These are phyloP conservation scores for Lerista edwardsae DNA, from an alignment of 2,797 vertebrate species.

Conservation along the genomic window DNA sequence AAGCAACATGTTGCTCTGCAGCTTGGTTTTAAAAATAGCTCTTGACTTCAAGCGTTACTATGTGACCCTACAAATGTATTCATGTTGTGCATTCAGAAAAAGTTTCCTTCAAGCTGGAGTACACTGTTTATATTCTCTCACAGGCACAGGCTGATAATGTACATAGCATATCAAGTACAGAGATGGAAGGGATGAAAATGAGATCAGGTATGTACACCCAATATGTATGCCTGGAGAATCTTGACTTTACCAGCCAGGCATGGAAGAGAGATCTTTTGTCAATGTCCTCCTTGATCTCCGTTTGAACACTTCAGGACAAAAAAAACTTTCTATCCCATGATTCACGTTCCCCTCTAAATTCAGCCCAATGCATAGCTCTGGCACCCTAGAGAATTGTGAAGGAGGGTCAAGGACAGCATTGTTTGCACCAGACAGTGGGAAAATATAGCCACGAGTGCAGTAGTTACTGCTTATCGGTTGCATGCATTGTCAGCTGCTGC, in stretches of 20 bases:
- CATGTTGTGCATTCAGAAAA: slow-evolving; percentile 54
- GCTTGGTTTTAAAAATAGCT: slow-evolving; percentile 67
- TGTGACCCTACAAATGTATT: slow-evolving; percentile 61
- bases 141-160: slow-evolving; percentile 51
- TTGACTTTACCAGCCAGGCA: slow-evolving; percentile 23
- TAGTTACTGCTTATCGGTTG: background rate
- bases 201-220: slow-evolving; percentile 55
- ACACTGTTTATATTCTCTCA: slow-evolving; percentile 52
- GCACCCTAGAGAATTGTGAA: slow-evolving; percentile 4
- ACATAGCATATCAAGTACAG: slow-evolving; percentile 4
- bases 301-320: slow-evolving; percentile 2
- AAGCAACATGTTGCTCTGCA: slow-evolving; percentile 55
- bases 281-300: slow-evolving; percentile 6
- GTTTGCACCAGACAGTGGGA: background rate
- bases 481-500: background rate
- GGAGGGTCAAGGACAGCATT: background rate
- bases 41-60: slow-evolving; percentile 65
- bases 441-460: fast-evolving
- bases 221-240: slow-evolving; percentile 24
- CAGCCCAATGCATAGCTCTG: background rate
- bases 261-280: slow-evolving; percentile 13
- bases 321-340: background rate
- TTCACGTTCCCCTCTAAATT: background rate
- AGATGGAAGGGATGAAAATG: slow-evolving; percentile 56
- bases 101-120: slow-evolving; percentile 59